A percentile compares a stretch with the other conserved stretches of the same genome.
These are phyloP conservation scores for Hydrotaea diabolus DNA, from an alignment of 2,888 invertebrate genomes.

Conservation along the genomic window DNA sequence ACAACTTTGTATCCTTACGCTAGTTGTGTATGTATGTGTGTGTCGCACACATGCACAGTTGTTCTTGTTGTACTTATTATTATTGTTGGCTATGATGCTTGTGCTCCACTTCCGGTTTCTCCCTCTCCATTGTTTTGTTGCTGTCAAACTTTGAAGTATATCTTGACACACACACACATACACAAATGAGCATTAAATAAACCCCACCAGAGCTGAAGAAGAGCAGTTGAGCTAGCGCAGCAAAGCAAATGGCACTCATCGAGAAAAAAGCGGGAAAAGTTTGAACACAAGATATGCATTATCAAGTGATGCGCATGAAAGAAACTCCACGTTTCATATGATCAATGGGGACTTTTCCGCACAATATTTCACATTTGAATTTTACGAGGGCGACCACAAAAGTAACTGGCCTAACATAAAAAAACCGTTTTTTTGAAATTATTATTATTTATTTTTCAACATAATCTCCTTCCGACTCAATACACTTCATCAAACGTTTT, in stretches of 20 bases:
- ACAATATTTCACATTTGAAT: conserved; percentile 1
- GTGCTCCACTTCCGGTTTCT: not conserved
- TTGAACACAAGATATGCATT: conserved; percentile 28
- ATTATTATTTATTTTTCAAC: too few species aligned
- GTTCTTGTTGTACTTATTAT: too few species aligned
- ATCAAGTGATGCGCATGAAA: conserved; percentile 1
- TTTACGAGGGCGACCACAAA: too few species aligned
- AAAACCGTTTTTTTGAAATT: too few species aligned
- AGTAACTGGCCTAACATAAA: too few species aligned
- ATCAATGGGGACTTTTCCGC: not conserved
- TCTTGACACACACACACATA: conserved; percentile 41
- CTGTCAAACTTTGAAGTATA: conserved; percentile 36
- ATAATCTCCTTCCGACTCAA: too few species aligned
- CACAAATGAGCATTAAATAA: conserved; percentile 54
- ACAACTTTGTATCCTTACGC: not conserved
- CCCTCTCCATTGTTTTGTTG: not conserved
- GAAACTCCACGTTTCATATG: not conserved
- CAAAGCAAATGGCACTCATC: not conserved
- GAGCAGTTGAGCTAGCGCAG: not conserved
- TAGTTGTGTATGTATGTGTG: not conserved
- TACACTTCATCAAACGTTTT: too few species aligned
- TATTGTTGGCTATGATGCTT: too few species aligned
- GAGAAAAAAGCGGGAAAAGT: conserved; percentile 4
- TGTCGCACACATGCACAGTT: not conserved
- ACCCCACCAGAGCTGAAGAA: conserved; percentile 36